These are phyloP conservation scores for Scarus forsteni DNA, from an alignment of 2,797 vertebrate genomes.

Conservation along the genomic window DNA sequence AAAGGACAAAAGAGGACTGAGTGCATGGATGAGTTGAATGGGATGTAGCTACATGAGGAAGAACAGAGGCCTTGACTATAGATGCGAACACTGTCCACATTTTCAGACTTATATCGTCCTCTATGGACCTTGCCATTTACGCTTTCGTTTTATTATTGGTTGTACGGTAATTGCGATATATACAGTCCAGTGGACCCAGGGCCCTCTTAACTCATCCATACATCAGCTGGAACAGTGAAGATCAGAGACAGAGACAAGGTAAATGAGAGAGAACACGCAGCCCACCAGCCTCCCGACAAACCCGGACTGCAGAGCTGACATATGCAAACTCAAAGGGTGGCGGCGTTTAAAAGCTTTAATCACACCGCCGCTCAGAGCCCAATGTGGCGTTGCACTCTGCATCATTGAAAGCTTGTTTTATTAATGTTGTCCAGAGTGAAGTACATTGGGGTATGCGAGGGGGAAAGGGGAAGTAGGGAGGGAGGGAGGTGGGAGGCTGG, in stretches of 20 bases:
- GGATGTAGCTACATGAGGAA: slow-evolving; percentile 9
- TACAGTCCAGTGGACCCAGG: slow-evolving; percentile 43
- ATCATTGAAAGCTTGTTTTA: slow-evolving; percentile 85
- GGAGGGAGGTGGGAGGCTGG: not conserved
- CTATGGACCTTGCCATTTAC: slow-evolving; percentile 21
- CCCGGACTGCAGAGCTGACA: slow-evolving; percentile 68
- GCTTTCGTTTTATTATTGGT: slow-evolving; percentile 37
- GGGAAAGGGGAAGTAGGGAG: not conserved
- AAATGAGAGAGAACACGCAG: slow-evolving; percentile 42
- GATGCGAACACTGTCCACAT: slow-evolving; percentile 14
- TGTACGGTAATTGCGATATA: slow-evolving; percentile 26
- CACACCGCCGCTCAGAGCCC: slow-evolving; percentile 67
- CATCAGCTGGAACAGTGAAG: slow-evolving; percentile 33
- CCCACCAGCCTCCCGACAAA: slow-evolving; percentile 34
- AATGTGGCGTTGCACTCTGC: slow-evolving; percentile 72
- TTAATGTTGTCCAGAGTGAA: slow-evolving; percentile 85
- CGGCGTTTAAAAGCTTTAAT: slow-evolving; percentile 85
- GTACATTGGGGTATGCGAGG: slow-evolving; percentile 40
- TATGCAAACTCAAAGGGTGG: slow-evolving; percentile 78
- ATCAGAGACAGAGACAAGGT: slow-evolving; percentile 30
- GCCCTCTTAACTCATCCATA: slow-evolving; percentile 22
- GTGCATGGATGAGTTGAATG: not conserved
- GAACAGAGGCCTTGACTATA: slow-evolving; percentile 22
- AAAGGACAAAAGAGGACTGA: slow-evolving; percentile 15
- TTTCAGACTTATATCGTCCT: slow-evolving; percentile 31